phyloP scores from a whole-genome alignment of 2,113 vertebrate genomes.

The Ptilonorhynchus violaceus region DNA sequence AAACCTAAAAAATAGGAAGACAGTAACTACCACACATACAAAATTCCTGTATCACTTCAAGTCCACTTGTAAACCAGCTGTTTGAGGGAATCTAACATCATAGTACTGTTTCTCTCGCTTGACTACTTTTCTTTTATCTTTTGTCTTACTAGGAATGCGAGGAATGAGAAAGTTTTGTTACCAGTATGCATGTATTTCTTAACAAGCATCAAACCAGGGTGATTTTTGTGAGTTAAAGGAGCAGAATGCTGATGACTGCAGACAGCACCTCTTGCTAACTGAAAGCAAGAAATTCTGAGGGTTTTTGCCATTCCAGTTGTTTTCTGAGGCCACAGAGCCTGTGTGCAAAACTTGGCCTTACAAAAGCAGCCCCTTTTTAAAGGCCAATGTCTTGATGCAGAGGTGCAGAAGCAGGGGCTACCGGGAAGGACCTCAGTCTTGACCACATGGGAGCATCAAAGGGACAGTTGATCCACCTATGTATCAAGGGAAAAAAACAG shows the following conservation, averaged over 20 bases:
- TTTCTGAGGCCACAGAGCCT: not conserved
- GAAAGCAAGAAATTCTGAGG: not conserved
- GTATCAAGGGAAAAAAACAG: not conserved
- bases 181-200: not conserved
- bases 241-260: not conserved
- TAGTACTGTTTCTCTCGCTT: not conserved
- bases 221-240: not conserved
- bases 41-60: not conserved
- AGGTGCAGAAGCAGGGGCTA: not conserved
- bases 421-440: not conserved
- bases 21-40: not conserved
- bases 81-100: not conserved
- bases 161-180: not conserved
- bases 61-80: not conserved
- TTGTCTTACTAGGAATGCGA: not conserved
- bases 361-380: not conserved
- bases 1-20: not conserved
- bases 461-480: fast-evolving
- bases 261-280: not conserved
- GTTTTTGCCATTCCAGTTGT: not conserved
- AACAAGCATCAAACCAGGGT: not conserved
- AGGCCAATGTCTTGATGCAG: not conserved
- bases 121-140: not conserved
- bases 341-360: not conserved
- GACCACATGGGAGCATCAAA: fast-evolving